phyloP scores from a whole-genome alignment of 2,888 invertebrate species.

The Cylloceria caligata region DNA sequence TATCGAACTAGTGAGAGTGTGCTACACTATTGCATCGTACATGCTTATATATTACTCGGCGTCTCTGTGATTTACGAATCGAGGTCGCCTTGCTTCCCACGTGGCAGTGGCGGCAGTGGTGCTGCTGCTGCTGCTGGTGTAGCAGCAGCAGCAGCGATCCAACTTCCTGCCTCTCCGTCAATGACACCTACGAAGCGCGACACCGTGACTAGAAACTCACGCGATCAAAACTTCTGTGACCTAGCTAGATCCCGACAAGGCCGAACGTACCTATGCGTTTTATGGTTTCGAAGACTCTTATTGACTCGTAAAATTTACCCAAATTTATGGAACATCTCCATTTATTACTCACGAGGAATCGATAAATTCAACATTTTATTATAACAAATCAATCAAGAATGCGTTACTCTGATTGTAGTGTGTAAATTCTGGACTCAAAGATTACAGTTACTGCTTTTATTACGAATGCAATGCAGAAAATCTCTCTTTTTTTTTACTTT shows the following conservation, averaged over 20 bases:
- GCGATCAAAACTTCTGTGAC: slow-evolving; percentile 64
- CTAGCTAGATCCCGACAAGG: slow-evolving; percentile 66
- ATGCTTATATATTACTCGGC: slow-evolving; percentile 13
- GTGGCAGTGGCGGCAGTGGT: slow-evolving; percentile 28
- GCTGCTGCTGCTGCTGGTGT: slow-evolving; percentile 21
- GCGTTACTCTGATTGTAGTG: no score
- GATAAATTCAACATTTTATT: no score
- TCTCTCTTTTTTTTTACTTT: background rate
- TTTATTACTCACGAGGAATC: no score
- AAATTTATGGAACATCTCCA: no score
- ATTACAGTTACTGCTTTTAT: no score
- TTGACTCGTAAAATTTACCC: slow-evolving; percentile 40
- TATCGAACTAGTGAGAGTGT: background rate
- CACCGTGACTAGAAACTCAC: slow-evolving; percentile 41
- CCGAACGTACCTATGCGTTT: slow-evolving; percentile 53
- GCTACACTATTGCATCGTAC: slow-evolving; percentile 6
- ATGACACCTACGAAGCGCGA: slow-evolving; percentile 66
- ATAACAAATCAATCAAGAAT: no score
- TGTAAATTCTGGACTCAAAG: no score
- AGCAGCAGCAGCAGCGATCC: slow-evolving; percentile 21
- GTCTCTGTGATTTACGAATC: slow-evolving; percentile 63
- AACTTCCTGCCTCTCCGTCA: slow-evolving; percentile 66
- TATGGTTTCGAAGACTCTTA: slow-evolving; percentile 60
- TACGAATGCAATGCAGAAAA: background rate
- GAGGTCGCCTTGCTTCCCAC: slow-evolving; percentile 65